Base-by-base conservation (phyloP, 2,113 vertebrate species). In the Salminus brasiliensis region DNA sequence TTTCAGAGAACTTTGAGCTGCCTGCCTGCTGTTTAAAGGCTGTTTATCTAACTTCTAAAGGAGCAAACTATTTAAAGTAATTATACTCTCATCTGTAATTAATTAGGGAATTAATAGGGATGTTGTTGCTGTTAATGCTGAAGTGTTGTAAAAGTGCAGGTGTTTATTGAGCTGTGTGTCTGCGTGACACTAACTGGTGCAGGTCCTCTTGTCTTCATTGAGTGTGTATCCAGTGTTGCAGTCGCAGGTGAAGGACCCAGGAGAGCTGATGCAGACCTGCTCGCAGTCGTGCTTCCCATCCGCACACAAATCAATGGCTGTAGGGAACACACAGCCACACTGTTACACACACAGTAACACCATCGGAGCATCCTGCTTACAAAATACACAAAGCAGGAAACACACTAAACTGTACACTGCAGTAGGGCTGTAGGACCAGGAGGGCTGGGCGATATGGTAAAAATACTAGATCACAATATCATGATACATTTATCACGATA, bases 281-380 rank as follows among this genome's bases (percentile, higher is more conserved):
- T 97, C 93, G 32, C 97, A 98, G 87, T 94, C 92, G 0, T 96
- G 95, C 1, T 93, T 94, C 27, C 92, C 93, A 0, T 93, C 91
- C 0, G 90, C 87, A 23, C 96, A 97, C 9, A 92, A 90, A 86
- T 97, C 91, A 0, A 94, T 87, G 85, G 87, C 95, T 97, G 72
- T 0, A 78, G 0, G 69, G 81, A 75, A 84, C 74, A 86, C 67
- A 78, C 4, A 23, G 0, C 13, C 8, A 65, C 21, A 70, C 39
- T 34, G 16, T 13, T 49, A 29, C 27, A 59, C 4, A 76, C 27
- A 13, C 3, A 65, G 21, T 52, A 12, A 66, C 32, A 18, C 18
- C 36, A 62, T 10, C 9, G 15, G 16, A 45, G 5, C 12, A 18
- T 27, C 34, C n/a, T n/a, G n/a, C n/a, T n/a, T n/a, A 36, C 4